Evolutionary conservation across 2,113 vertebrate genomes (phyloP), one percentile per base, ranked within the genome.

Genomic region (Pongo pygmaeus): DNA sequence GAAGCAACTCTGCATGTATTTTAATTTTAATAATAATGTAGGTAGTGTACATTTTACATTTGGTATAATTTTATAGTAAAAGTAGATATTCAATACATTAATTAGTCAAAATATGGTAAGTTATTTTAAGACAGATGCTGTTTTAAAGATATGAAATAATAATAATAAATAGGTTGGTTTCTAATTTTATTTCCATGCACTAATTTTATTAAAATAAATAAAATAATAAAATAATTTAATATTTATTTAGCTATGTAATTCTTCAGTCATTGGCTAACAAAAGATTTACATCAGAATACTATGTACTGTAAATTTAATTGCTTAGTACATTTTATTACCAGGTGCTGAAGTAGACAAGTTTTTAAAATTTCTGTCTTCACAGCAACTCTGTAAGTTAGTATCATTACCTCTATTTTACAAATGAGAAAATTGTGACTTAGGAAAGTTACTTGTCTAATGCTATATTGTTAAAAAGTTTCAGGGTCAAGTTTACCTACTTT

Each of bases 381-480:
- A 89, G 16, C 25, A 74, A 18, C 52, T 97, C 30, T 80, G n/a
- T 0, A 87, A 77, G 50, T 88, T 74, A 84, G 5, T 46, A 46
- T 43, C 67, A 32, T 74, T 95, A 40, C 10, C n/a, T 75, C 52
- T 91, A 2, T 48, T 89, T 93, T 84, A 78, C 8, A 96, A 57
- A 40, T 67, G 43, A 96, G 87, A 96, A 97, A 94, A 84, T 18
- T 84, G 46, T 83, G 40, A 22, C 67, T 88, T 79, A 59, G 43
- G 35, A 48, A 95, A 93, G 23, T 92, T 86, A 70, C 6, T 96
- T 10, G 27, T 78, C 38, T 96, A 67, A 92, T 84, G 18, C 32
- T 38, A 32, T 87, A 92, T 52, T 88, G n/a, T 85, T 92, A 91
- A 90, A 89, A 87, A 50, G 6, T 38, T 83, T 81, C n/a, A 46